Evolutionary conservation across 2,113 vertebrate genomes (phyloP).

Genomic region (Cheilinus undulatus): DNA sequence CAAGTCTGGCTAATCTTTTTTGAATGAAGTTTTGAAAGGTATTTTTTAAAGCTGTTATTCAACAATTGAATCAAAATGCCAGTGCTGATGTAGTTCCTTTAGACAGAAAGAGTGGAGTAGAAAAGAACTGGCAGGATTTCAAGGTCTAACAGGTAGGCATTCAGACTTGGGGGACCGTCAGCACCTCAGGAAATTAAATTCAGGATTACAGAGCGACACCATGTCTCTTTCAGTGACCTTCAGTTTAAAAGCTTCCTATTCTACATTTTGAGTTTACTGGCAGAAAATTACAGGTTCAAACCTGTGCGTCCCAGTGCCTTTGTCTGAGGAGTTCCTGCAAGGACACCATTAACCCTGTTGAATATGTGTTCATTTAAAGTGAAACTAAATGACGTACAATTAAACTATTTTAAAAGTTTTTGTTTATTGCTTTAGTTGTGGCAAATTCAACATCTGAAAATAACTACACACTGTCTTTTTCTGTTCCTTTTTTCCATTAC

Average conservation of each 20-base stretch:
- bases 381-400: no score
- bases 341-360: no score
- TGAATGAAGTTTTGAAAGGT: neutral
- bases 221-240: neutral
- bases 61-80: neutral
- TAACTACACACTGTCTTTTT: no score
- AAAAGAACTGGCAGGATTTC: neutral
- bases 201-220: neutral
- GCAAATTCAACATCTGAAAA: no score
- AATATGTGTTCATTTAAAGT: no score
- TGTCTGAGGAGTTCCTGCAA: neutral
- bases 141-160: neutral
- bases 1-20: no score
- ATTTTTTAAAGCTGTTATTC: neutral
- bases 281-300: neutral
- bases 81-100: neutral
- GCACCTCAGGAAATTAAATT: neutral
- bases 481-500: no score
- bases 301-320: no score
- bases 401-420: no score
- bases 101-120: neutral
- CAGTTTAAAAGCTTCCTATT: neutral
- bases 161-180: conserved; percentile 6
- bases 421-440: no score
- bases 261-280: neutral